A percentile compares a stretch with the other conserved stretches of the same genome.
phyloP scores from a whole-genome alignment of 2,797 vertebrate species.

The Vultur gryphus region DNA sequence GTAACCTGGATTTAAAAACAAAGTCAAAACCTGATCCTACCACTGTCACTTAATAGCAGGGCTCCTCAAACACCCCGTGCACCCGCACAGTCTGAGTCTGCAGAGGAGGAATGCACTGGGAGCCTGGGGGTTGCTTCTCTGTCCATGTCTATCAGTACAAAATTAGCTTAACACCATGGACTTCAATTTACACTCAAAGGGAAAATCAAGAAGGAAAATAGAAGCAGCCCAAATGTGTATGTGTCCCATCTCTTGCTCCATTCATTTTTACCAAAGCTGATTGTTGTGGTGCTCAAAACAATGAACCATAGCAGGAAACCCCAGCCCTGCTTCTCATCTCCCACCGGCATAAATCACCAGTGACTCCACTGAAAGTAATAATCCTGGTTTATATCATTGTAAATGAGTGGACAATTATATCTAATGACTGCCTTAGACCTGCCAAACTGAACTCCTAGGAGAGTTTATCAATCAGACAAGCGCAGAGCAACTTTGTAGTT shows the following conservation, averaged over 20 bases:
- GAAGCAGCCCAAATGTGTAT: background rate
- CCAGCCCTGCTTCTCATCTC: background rate
- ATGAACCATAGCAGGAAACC: background rate
- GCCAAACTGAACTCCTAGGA: background rate
- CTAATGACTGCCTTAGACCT: background rate
- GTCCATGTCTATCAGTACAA: background rate
- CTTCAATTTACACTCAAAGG: background rate
- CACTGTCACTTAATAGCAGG: background rate
- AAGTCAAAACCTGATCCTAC: background rate
- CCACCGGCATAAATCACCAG: background rate
- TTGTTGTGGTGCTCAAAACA: background rate
- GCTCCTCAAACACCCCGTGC: background rate
- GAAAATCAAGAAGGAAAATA: background rate
- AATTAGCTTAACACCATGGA: background rate
- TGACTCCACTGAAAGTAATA: background rate
- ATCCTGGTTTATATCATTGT: background rate
- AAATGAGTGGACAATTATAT: background rate
- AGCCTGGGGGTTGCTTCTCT: background rate
- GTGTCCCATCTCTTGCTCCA: background rate
- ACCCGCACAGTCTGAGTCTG: background rate
- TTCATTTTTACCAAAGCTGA: background rate
- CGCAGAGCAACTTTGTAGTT: background rate
- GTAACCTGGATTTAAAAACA: background rate
- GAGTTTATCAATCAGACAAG: conserved; percentile 3
- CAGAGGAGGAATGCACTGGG: background rate